Evolutionary conservation across 2,888 invertebrate genomes (phyloP), one percentile per base, ranked within the genome.

Genomic region (Rhingia rostrata): DNA sequence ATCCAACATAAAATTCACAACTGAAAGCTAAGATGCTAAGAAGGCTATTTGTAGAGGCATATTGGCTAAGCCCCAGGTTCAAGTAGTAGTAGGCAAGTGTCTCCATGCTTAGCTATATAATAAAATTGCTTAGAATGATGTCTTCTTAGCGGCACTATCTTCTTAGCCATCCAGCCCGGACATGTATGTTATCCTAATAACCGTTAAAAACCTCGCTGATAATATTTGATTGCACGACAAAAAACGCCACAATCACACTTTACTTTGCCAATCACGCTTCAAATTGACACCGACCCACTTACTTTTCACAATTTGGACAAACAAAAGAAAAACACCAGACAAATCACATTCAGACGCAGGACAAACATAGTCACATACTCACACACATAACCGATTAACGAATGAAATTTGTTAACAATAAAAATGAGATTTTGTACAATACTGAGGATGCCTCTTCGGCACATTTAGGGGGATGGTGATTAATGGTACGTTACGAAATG

Each of bases 351-450:
- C 39, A 66, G 47, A 47, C 22, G 22, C 22, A 22, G 22, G 22
- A 22, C 32, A 49, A 10, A 47, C 7, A 22, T 10, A 4, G 1
- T 22, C 10, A 43, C 47, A 39, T 47, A 6, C 5, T 10, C 51
- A 9, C 58, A 51, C 61, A 51, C 75, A 58, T 43, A 51, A 37
- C 10, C 22, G 41, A 49, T 74, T 49, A 51, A 58, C 39, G 49
- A 66, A 67, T 61, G 67, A 67, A 51, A 22, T 22, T 67, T 37
- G 53, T 67, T 67, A 75, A 41, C 63, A 43, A 60, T 53, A 53
- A 45, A 53, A 77, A 66, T 67, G 66, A 66, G 41, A 60, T 60
- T 67, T 75, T 73, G 32, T 73, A 63, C 43, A 73, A n/a, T 45
- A 33, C 35, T 41, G 53, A 53, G 60, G 45, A 75, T 35, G 53